These are phyloP conservation scores for Myotis daubentonii DNA, from an alignment of 2,797 vertebrate species.

Conservation along the genomic window DNA sequence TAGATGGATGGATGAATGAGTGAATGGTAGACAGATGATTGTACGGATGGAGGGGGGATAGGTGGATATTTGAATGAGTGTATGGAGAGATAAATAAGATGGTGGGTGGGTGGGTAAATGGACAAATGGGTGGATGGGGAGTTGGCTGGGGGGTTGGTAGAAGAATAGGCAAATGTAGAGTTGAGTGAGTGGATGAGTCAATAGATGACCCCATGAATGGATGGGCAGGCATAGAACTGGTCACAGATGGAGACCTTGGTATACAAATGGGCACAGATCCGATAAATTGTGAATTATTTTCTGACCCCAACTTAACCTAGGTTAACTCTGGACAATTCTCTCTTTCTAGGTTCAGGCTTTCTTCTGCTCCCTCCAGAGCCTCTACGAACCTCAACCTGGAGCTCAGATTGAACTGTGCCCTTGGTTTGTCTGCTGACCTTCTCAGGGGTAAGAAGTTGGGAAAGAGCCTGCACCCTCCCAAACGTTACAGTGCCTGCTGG, in stretches of 20 bases:
- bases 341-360: conserved; percentile 28
- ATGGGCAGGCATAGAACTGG: neutral
- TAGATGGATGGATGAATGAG: neutral
- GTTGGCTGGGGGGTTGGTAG: neutral
- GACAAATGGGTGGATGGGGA: neutral
- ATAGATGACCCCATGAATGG: neutral
- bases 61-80: neutral
- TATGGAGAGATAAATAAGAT: neutral
- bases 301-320: neutral
- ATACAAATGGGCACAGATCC: neutral
- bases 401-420: neutral
- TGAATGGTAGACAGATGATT: neutral
- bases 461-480: neutral
- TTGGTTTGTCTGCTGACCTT: neutral
- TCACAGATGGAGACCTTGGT: neutral
- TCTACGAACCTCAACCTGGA: neutral
- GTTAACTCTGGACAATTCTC: neutral
- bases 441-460: conserved; percentile 37
- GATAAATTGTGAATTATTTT: neutral
- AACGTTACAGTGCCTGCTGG: neutral
- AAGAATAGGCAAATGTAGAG: neutral
- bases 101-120: neutral
- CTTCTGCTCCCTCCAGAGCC: neutral
- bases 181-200: neutral
- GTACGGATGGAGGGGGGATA: neutral